A percentile compares a stretch with the other conserved stretches of the same genome.
Conservation (phyloP, 1,140 invertebrate genomes). For the Melipona quadrifasciata region DNA sequence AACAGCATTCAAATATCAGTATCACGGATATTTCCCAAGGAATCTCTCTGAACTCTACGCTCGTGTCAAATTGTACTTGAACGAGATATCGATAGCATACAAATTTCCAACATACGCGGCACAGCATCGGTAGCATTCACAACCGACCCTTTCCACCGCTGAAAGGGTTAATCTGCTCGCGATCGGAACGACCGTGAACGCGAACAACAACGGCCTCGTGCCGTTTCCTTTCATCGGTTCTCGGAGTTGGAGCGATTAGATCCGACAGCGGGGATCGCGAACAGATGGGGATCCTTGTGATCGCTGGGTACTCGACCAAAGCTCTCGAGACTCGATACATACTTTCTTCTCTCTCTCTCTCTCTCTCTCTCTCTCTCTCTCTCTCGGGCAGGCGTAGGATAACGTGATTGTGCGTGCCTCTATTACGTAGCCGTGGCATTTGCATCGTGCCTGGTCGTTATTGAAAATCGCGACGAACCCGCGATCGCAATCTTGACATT, state of each 20-base stretch:
- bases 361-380: background rate
- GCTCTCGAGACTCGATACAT: background rate
- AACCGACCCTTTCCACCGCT: background rate
- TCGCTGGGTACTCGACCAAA: background rate
- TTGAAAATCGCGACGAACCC: constrained; percentile 59
- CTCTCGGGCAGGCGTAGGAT: background rate
- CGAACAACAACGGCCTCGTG: constrained; percentile 22
- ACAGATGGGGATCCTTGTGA: constrained; percentile 6
- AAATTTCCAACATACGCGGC: background rate
- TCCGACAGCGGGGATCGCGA: constrained; percentile 24
- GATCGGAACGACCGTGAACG: constrained; percentile 15
- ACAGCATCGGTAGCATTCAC: background rate
- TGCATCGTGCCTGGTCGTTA: constrained; percentile 46
- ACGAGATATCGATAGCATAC: background rate
- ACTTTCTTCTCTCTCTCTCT: constrained; percentile 38
- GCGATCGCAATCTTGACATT: constrained; percentile 66
- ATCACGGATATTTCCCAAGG: background rate
- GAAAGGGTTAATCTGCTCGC: constrained; percentile 11
- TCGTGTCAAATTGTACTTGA: background rate
- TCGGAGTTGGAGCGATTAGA: constrained; percentile 4
- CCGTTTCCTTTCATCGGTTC: constrained; percentile 23
- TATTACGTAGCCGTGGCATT: constrained; percentile 52
- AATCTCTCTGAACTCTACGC: background rate
- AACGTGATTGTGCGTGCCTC: constrained; percentile 47
- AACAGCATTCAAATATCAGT: background rate